These are phyloP conservation scores for Eurytoma californica DNA, from an alignment of 2,888 invertebrate genomes.

Conservation along the genomic window DNA sequence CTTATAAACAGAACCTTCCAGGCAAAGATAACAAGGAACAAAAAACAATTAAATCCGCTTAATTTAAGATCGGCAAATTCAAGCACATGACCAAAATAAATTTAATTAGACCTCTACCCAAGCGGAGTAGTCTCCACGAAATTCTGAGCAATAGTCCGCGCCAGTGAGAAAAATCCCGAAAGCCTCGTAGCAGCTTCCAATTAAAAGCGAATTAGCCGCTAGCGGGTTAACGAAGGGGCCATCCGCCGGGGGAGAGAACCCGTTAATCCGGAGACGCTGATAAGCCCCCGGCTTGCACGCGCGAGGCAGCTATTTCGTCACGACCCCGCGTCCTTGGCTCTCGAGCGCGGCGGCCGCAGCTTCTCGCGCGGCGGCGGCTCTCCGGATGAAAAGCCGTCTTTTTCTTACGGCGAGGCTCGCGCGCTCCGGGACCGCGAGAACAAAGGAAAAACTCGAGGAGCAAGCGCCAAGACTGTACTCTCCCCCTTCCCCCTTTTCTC, in stretches of 20 bases:
- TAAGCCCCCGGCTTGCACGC: neutral
- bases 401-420: too few relatives aligned
- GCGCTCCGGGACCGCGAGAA: constrained; percentile 5
- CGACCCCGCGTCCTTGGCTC: constrained; percentile 35
- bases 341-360: neutral
- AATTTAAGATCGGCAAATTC: too few relatives aligned
- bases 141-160: too few relatives aligned
- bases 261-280: constrained; percentile 27
- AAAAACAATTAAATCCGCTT: too few relatives aligned
- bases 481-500: neutral
- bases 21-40: too few relatives aligned
- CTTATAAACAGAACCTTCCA: too few relatives aligned
- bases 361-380: too few relatives aligned
- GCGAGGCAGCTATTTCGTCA: constrained; percentile 30
- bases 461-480: neutral
- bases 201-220: constrained; percentile 7
- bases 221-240: too few relatives aligned
- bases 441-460: constrained; percentile 38
- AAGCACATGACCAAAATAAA: too few relatives aligned
- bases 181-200: neutral
- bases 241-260: constrained; percentile 4
- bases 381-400: too few relatives aligned
- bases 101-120: too few relatives aligned
- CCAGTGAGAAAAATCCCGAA: neutral
- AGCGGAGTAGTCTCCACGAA: too few relatives aligned